Evolutionary conservation across 2,113 vertebrate genomes (phyloP), one percentile per base, ranked within the genome.

Genomic region (Brachyhypopomus occidentalis): DNA sequence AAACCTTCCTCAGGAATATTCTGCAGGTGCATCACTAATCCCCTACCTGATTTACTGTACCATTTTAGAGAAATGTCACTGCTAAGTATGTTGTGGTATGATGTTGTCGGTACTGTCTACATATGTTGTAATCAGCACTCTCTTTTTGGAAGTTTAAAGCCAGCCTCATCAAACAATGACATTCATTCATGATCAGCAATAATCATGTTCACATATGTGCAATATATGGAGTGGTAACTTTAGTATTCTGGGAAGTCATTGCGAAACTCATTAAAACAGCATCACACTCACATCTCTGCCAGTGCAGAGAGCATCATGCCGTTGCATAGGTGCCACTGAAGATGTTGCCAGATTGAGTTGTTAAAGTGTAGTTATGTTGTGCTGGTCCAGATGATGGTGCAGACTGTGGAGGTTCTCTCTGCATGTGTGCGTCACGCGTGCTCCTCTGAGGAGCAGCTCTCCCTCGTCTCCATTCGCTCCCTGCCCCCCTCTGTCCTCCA

Each of bases 401-500:
- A 97, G 66, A 88, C 95, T 22, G 69, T 99, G 80, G 94, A 94
- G 86, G 74, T 89, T 12, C 86, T 98, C 76, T 94, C 92, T 0
- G 66, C 91, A 16, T 96, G 95, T 2, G 95, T 97, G 27, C 95
- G 93, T 23, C 94, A 86, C 1, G 0, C 96, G 55, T 91, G 94
- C 87, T 88, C 92, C 0, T 87, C 94, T 56, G 93, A 94, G 16
- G 92, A 94, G 63, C 48, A 88, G 0, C 52, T 94, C 48, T 73
- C 91, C 30, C 87, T 97, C 48, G 87, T 88, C 23, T 88, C 86
- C 19, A 89, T 98, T 77, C 95, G 92, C 64, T 96, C 95, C 22
- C 93, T 99, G 2, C 96, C 96, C 0, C 76, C 90, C 30, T 95
- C 93, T 0, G 79, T 96, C 55, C 93, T 98, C n/a, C 92, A 93